Base-by-base conservation (phyloP, 2,113 vertebrate species). In the Paralichthys olivaceus region DNA sequence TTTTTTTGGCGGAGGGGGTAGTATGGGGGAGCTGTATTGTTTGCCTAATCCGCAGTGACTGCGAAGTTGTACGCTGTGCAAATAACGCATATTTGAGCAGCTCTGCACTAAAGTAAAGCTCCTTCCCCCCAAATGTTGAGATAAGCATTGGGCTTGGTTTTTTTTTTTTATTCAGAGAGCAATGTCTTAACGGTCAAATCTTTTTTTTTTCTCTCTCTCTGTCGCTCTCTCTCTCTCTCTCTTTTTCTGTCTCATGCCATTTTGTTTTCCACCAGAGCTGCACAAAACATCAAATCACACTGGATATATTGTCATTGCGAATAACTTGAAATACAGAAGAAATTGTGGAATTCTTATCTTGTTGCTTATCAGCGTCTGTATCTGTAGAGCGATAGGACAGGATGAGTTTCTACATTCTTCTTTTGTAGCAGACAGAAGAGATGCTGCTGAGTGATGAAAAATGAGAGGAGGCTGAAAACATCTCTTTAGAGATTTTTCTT, bases 31-130 rank as follows among this genome's bases (percentile, higher is more conserved):
- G 85, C 75, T 47, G 87, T 77, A 93, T 94, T 93, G 90, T 93
- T 93, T 93, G 91, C 80, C 84, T 93, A 94, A 93, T 93, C 91
- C 89, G 81, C 86, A 89, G 85, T 92, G 88, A 94, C 92, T 93
- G 90, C 91, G 90, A 93, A 93, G 92, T 92, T 92, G 90, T 93
- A 92, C 90, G 77, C 84, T 91, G 90, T 90, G 90, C 91, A 94
- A 92, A 93, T 92, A 92, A 69, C 73, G 90, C 90, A 91, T 93
- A 91, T 94, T 92, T 94, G 86, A 91, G 92, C 80, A 91, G 90
- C 84, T 82, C 90, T 77, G 83, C 74, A 76, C 74, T 20, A 72
- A 82, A 89, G 89, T 84, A 90, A 91, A 93, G 87, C 87, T 83
- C 87, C 90, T 87, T 89, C 83, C 86, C 81, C 81, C 85, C 84